phyloP scores from a whole-genome alignment of 2,888 invertebrate genomes.

The Cosmorhoe ocellata region DNA sequence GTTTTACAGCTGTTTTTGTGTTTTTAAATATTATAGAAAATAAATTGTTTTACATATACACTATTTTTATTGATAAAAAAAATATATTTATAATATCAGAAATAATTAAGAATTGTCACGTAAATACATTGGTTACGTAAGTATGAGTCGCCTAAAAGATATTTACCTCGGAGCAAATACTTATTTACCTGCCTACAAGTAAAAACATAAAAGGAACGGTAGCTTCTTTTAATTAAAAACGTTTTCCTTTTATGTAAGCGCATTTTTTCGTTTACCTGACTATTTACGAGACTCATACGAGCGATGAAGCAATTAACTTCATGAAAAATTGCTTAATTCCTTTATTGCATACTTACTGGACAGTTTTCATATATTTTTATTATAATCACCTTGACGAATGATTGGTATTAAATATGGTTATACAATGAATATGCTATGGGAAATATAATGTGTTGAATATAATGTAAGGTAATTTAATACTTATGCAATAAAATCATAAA shows the following conservation, averaged over 20 bases:
- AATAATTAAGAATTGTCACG: no score
- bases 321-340: slow-evolving; percentile 53
- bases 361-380: slow-evolving; percentile 16
- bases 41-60: no score
- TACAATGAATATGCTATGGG: no score
- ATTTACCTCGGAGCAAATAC: background rate
- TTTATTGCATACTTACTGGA: slow-evolving; percentile 9
- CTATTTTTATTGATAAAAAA: no score
- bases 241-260: slow-evolving; percentile 18
- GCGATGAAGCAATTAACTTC: slow-evolving; percentile 63
- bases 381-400: background rate
- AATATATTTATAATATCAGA: no score
- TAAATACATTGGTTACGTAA: background rate
- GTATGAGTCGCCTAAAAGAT: background rate
- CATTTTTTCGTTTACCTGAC: slow-evolving; percentile 16
- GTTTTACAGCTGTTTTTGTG: background rate
- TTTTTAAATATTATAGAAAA: no score
- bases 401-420: background rate
- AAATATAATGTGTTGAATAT: no score
- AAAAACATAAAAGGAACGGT: slow-evolving; percentile 8
- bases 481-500: no score
- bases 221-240: slow-evolving; percentile 22
- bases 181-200: background rate
- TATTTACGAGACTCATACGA: slow-evolving; percentile 39
- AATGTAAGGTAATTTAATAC: no score